Evolutionary conservation across 2,888 invertebrate species (phyloP), one percentile per base, ranked within the genome.

Genomic region (Mythimna pallens): DNA sequence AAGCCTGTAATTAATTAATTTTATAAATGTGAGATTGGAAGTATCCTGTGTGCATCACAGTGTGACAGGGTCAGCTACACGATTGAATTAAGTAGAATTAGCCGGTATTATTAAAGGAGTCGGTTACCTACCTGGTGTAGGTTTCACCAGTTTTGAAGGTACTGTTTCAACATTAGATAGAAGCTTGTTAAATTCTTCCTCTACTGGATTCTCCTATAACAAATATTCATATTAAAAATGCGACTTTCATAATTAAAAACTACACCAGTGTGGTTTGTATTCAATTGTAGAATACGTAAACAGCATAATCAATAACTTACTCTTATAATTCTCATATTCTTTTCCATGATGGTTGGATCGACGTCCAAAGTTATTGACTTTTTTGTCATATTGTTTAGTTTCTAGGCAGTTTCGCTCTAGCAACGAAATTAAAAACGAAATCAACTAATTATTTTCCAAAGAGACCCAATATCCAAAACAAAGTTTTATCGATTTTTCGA

Each of bases 101-200:
- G 20, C 20, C 1, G 10, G 2, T 4, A 58, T 34, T 34, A 34
- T 58, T 34, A 20, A 58, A 1, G 34, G 52, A 20, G 8, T 52
- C 17, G 6, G 43, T 94, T 61, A 36, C 8, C 30, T 96, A 98
- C 98, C 98, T 92, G 98, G 97, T 77, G 90, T 95, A 55, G 98
- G 98, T 90, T 97, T 97, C 3, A 98, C 97, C 73, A 97, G 93
- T 89, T 97, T 97, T 3, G 96, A 97, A 40, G 97, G 97, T 61
- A 96, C 90, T 43, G 94, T 89, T 74, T 96, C 94, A 3, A 94
- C 92, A 25, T 93, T 91, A 61, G 95, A 92, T 65, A 97, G 94
- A 55, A 97, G 92, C 86, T 97, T 97, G 76, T 97, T 96, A 20
- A 98, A 91, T 80, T 97, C 97, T 66, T 97, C 96, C 87, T 97